Evolutionary conservation across 2,797 vertebrate species (phyloP).

Genomic region (Mastacembelus armatus): DNA sequence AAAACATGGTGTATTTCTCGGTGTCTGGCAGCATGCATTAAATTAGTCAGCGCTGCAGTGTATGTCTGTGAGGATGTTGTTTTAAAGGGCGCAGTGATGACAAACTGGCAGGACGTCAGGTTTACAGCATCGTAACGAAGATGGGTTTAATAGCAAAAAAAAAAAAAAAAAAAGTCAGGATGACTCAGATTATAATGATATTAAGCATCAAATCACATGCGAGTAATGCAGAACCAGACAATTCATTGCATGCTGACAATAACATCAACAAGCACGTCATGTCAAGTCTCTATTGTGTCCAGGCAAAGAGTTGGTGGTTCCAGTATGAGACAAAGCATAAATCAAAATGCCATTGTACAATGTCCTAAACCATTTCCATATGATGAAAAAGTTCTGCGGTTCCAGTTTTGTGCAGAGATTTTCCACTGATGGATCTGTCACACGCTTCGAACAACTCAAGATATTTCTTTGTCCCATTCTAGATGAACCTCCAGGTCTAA

Average conservation of each 20-base stretch:
- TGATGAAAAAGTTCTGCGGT: not conserved
- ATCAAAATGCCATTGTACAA: slow-evolving; percentile 13
- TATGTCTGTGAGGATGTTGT: not conserved
- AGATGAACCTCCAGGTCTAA: slow-evolving; percentile 45
- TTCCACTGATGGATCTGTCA: slow-evolving; percentile 11
- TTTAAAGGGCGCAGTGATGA: too few relatives aligned
- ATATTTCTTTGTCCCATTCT: slow-evolving; percentile 50
- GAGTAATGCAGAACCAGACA: slow-evolving; percentile 7
- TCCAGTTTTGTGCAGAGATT: slow-evolving; percentile 1
- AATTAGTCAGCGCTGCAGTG: not conserved
- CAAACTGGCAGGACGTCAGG: too few relatives aligned
- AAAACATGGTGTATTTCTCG: not conserved
- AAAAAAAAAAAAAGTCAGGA: not conserved
- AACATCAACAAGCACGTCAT: slow-evolving; percentile 30
- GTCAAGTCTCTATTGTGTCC: slow-evolving; percentile 26
- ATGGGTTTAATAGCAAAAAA: not conserved
- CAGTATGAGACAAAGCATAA: slow-evolving; percentile 56
- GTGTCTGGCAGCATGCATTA: not conserved
- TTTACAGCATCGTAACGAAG: too few relatives aligned
- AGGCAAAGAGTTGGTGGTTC: slow-evolving; percentile 45
- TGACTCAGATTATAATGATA: slow-evolving; percentile 1
- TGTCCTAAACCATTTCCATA: slow-evolving; percentile 31
- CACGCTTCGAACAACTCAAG: not conserved
- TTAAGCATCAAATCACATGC: slow-evolving; percentile 7
- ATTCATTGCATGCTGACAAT: slow-evolving; percentile 14